phyloP scores from a whole-genome alignment of 1,140 invertebrate genomes.

The Camponotus vicinus region DNA sequence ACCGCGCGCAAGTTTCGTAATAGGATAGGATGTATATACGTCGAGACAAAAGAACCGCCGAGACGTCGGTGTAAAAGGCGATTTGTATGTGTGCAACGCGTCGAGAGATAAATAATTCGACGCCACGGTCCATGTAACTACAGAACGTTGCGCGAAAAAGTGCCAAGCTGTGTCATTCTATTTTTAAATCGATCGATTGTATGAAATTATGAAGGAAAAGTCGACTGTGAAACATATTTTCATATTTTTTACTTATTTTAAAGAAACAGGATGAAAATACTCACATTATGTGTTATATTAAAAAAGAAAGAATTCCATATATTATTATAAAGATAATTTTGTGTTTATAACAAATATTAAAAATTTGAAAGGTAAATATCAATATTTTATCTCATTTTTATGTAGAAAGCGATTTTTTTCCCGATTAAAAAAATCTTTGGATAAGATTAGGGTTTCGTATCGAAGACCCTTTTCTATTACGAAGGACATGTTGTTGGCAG shows the following conservation, averaged over 20 bases:
- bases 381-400: not conserved
- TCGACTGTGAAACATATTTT: not conserved
- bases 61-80: not conserved
- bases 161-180: not conserved
- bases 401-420: not conserved
- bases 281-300: not conserved
- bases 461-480: slow-evolving; percentile 28
- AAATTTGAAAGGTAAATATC: not conserved
- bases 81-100: not conserved
- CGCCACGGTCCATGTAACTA: not conserved
- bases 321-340: not conserved
- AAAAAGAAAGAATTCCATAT: not conserved
- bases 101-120: not conserved
- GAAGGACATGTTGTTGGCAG: not conserved
- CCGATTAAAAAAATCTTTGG: not conserved
- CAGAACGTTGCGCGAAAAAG: slow-evolving; percentile 1
- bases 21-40: slow-evolving; percentile 4
- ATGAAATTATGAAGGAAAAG: not conserved
- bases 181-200: slow-evolving; percentile 41
- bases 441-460: not conserved
- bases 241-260: not conserved
- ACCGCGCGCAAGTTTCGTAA: slow-evolving; percentile 61
- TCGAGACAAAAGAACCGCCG: not conserved
- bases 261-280: not conserved
- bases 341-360: not conserved